Evolutionary conservation across 2,888 invertebrate genomes (phyloP).

Genomic region (Malacosoma neustria): DNA sequence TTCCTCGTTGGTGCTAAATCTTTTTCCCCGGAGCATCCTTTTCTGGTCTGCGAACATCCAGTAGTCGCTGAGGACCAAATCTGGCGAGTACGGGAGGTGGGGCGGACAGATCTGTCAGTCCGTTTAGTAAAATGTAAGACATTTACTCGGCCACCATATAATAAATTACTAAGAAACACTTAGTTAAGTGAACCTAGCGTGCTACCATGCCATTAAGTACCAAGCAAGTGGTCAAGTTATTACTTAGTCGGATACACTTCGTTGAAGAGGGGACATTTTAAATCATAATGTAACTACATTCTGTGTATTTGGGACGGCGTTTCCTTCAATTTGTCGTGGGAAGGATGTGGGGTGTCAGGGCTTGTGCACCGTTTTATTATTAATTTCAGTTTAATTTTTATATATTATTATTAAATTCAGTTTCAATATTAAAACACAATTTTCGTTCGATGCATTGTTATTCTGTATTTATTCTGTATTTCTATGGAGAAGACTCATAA

Average conservation of each 20-base stretch:
- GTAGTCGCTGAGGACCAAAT: too few relatives aligned
- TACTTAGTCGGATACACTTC: not conserved
- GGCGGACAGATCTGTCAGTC: too few relatives aligned
- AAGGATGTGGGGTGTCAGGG: constrained; percentile 12
- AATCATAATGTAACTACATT: not conserved
- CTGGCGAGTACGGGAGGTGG: too few relatives aligned
- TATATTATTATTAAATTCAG: not conserved
- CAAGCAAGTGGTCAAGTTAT: not conserved
- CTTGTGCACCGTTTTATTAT: not conserved
- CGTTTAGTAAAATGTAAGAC: too few relatives aligned
- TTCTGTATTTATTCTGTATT: too few relatives aligned
- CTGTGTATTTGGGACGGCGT: constrained; percentile 28
- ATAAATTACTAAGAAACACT: not conserved
- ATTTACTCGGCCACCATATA: too few relatives aligned
- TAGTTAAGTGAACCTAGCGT: not conserved
- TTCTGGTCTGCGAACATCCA: too few relatives aligned
- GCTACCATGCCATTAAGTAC: not conserved
- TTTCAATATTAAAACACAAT: not conserved
- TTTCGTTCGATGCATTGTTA: too few relatives aligned
- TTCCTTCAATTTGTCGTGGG: constrained; percentile 49
- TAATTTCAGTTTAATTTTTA: not conserved
- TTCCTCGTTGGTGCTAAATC: too few relatives aligned
- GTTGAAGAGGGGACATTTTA: not conserved
- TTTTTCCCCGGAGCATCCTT: too few relatives aligned
- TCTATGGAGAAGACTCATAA: too few relatives aligned